Conservation (phyloP, 2,113 vertebrate species). For the Cebus imitator region DNA sequence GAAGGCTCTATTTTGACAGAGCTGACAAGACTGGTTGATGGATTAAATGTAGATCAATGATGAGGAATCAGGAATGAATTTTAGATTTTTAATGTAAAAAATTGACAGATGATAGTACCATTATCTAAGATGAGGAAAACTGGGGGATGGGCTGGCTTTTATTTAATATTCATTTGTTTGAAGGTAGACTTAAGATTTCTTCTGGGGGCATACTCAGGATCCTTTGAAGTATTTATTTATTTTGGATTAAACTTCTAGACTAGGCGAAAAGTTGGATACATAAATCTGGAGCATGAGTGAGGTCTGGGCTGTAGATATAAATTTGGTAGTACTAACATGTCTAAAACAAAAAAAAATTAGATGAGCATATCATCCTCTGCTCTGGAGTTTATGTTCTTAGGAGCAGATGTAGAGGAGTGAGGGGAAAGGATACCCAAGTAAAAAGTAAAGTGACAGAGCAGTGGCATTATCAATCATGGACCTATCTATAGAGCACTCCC, state of each 20-base stretch:
- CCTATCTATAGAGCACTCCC: accelerated
- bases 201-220: not conserved
- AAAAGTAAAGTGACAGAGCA: not conserved
- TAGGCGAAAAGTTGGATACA: not conserved
- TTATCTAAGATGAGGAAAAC: not conserved
- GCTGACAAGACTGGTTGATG: not conserved
- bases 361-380: not conserved
- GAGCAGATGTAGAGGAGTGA: not conserved
- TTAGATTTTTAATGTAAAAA: not conserved
- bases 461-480: not conserved
- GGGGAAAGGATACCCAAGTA: not conserved
- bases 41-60: not conserved
- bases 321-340: not conserved
- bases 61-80: not conserved
- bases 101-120: not conserved
- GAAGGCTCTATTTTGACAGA: not conserved
- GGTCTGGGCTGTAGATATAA: not conserved
- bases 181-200: not conserved
- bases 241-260: not conserved
- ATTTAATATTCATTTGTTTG: not conserved
- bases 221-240: not conserved
- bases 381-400: not conserved
- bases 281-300: not conserved
- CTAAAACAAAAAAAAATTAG: not conserved
- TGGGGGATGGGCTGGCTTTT: not conserved